Conservation (phyloP, 2,888 invertebrate genomes). For the Bruchidius siliquastri region DNA sequence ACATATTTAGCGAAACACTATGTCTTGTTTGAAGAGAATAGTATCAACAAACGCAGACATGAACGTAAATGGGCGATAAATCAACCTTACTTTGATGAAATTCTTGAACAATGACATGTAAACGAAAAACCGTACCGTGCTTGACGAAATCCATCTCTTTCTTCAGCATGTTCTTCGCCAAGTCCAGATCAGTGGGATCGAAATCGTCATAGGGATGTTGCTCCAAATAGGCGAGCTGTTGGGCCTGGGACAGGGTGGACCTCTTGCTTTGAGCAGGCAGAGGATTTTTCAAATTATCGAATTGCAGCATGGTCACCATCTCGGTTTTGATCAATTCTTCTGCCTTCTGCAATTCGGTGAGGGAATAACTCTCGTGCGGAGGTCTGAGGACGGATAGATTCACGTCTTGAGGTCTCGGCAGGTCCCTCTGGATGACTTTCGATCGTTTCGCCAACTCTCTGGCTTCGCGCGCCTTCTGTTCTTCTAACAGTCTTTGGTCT, state of each 20-base stretch:
- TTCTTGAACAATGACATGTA: too few relatives aligned
- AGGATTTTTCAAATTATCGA: conserved; percentile 81
- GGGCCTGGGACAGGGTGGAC: conserved; percentile 56
- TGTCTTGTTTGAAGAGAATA: too few relatives aligned
- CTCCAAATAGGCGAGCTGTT: conserved; percentile 78
- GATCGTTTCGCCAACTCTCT: conserved; percentile 73
- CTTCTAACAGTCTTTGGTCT: conserved; percentile 65
- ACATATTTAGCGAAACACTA: too few relatives aligned
- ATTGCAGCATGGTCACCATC: conserved; percentile 93
- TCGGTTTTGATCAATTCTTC: conserved; percentile 95
- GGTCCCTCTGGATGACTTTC: conserved; percentile 70
- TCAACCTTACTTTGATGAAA: too few relatives aligned
- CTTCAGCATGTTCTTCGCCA: conserved; percentile 61
- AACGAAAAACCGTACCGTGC: too few relatives aligned
- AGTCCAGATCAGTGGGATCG: conserved; percentile 60
- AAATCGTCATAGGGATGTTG: conserved; percentile 80
- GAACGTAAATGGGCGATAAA: too few relatives aligned
- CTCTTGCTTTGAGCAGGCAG: conserved; percentile 49
- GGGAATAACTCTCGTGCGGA: conserved; percentile 66
- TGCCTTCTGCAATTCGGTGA: conserved; percentile 87
- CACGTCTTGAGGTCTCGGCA: conserved; percentile 82
- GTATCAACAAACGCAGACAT: too few relatives aligned
- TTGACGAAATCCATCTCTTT: conserved; percentile 88
- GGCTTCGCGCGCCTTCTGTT: conserved; percentile 65
- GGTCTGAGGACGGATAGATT: conserved; percentile 79